Conservation (phyloP, 2,113 vertebrate species). For the Nesoenas mayeri region DNA sequence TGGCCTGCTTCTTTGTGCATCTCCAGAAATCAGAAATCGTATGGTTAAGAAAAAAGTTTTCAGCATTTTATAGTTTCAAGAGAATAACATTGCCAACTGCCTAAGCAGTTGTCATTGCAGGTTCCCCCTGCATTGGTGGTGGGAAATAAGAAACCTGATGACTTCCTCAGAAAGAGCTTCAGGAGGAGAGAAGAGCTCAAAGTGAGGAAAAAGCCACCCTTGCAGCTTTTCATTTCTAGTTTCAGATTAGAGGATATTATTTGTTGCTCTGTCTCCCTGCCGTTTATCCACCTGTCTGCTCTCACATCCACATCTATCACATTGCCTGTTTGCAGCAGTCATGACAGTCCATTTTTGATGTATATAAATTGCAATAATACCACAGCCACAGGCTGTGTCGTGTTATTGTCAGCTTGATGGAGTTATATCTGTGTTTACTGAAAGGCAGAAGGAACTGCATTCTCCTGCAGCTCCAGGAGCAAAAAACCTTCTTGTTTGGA, state of each 20-base stretch:
- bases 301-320: not conserved
- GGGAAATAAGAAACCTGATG: not conserved
- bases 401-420: fast-evolving
- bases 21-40: not conserved
- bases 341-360: not conserved
- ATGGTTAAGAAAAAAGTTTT: not conserved
- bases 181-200: not conserved
- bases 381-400: not conserved
- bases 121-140: not conserved
- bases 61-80: not conserved
- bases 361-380: not conserved
- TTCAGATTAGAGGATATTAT: not conserved
- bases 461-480: not conserved
- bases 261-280: not conserved
- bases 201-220: not conserved
- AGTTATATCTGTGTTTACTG: not conserved
- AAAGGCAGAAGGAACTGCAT: not conserved
- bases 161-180: not conserved
- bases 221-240: not conserved
- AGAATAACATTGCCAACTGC: not conserved
- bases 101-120: not conserved
- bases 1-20: not conserved
- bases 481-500: not conserved
- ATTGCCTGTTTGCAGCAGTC: fast-evolving
- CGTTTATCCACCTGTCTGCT: not conserved